These are phyloP conservation scores for Rhinichthys klamathensis DNA, from an alignment of 2,113 vertebrate species.

Conservation along the genomic window DNA sequence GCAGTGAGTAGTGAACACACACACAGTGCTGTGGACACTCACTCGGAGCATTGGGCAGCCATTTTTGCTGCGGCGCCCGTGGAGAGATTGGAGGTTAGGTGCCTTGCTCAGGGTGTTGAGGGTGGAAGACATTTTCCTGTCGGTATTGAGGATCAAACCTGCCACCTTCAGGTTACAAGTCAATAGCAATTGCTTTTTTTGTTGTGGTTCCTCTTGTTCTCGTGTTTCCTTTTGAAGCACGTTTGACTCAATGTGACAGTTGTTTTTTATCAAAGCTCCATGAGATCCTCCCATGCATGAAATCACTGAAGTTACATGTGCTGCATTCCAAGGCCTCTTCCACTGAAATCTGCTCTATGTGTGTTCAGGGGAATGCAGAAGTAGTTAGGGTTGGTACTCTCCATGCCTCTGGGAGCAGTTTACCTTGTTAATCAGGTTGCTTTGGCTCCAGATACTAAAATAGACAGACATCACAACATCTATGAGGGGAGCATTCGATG, in stretches of 20 bases:
- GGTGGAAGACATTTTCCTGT: too few relatives aligned
- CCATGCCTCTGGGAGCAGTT: not conserved
- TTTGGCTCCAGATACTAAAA: constrained; percentile 3
- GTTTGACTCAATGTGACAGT: not conserved
- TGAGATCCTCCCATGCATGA: constrained; percentile 10
- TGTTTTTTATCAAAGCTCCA: not conserved
- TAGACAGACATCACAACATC: constrained; percentile 16
- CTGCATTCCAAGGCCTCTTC: not conserved
- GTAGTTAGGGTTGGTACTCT: not conserved
- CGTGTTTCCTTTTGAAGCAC: not conserved
- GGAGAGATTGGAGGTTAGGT: too few relatives aligned
- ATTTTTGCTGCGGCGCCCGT: too few relatives aligned
- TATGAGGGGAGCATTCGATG: not conserved
- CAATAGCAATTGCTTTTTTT: too few relatives aligned
- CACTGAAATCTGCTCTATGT: not conserved
- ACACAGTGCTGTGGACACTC: not conserved
- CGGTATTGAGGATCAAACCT: too few relatives aligned
- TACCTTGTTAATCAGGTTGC: constrained; percentile 24
- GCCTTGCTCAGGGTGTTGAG: too few relatives aligned
- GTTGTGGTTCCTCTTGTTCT: not conserved
- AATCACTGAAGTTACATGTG: not conserved
- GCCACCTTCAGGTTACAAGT: too few relatives aligned
- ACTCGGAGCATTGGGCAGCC: not conserved
- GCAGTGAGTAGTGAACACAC: not conserved
- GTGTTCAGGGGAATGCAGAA: constrained; percentile 3